Percentiles rank a stretch among this genome's conserved stretches.
phyloP scores from a whole-genome alignment of 2,888 invertebrate species.

The Xestoiulus laeticollis region DNA sequence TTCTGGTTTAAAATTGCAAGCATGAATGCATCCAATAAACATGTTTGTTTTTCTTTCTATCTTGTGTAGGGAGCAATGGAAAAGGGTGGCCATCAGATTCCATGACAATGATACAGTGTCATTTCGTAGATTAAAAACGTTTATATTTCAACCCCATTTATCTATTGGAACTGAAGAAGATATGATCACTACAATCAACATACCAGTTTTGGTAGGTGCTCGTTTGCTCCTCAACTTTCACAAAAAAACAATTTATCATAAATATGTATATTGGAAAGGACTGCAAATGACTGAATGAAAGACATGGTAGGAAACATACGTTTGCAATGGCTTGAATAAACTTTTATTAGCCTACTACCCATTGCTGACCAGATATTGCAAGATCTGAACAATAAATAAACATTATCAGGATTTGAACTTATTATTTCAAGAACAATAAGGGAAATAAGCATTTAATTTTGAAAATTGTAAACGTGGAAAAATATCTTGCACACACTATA shows the following conservation, averaged over 20 bases:
- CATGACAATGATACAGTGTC: constrained; percentile 47
- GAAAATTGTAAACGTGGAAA: no score
- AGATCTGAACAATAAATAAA: no score
- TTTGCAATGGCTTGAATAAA: no score
- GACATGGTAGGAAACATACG: neutral
- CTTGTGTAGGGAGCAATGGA: constrained; percentile 46
- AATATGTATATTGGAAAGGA: neutral
- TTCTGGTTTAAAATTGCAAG: neutral
- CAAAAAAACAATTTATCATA: neutral
- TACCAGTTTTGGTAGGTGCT: constrained; percentile 49
- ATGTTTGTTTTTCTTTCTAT: neutral
- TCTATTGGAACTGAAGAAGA: constrained; percentile 49
- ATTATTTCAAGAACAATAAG: no score
- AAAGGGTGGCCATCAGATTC: constrained; percentile 42
- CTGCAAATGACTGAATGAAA: neutral
- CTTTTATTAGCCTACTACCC: no score
- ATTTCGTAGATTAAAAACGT: constrained; percentile 48
- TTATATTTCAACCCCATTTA: constrained; percentile 41
- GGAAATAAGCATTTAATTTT: neutral
- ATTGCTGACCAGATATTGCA: no score
- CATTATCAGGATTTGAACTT: no score
- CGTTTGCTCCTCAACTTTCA: neutral
- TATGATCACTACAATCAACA: constrained; percentile 48
- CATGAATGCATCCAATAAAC: neutral
- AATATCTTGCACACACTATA: no score